These are phyloP conservation scores for Cephonodes hylas DNA, from an alignment of 2,888 invertebrate species.

Conservation along the genomic window DNA sequence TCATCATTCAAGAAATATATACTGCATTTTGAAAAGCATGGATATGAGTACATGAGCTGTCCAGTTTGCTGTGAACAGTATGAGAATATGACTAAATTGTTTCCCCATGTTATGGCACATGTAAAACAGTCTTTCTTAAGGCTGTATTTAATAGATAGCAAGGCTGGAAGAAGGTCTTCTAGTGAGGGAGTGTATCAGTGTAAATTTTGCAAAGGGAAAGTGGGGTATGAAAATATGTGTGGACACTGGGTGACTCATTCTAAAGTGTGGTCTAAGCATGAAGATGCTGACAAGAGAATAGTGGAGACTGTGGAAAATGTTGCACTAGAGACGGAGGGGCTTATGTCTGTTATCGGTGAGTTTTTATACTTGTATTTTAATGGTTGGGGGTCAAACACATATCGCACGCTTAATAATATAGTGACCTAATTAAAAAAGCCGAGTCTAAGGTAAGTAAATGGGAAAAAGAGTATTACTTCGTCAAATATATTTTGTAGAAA, in stretches of 20 bases:
- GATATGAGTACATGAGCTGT: constrained; percentile 19
- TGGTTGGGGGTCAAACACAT: too few species aligned
- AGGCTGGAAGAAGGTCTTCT: neutral
- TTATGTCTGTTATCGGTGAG: constrained; percentile 25
- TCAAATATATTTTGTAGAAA: too few species aligned
- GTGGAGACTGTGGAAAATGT: neutral
- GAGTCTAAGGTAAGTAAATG: too few species aligned
- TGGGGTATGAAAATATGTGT: constrained; percentile 25
- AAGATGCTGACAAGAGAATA: neutral
- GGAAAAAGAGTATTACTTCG: too few species aligned
- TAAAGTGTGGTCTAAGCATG: neutral
- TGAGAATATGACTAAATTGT: rapidly evolving
- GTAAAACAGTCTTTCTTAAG: constrained; percentile 27
- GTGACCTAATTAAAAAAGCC: too few species aligned
- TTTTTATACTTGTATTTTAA: neutral
- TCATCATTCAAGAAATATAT: constrained; percentile 26
- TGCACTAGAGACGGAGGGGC: constrained; percentile 5
- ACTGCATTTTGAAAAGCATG: constrained; percentile 38
- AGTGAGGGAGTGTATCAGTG: constrained; percentile 29
- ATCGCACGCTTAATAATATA: too few species aligned
- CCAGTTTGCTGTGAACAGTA: constrained; percentile 32
- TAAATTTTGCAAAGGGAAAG: constrained; percentile 19
- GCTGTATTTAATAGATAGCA: constrained; percentile 14
- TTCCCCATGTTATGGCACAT: constrained; percentile 33
- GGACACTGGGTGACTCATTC: constrained; percentile 51